A percentile compares a stretch with the other conserved stretches of the same genome.
These are phyloP conservation scores for Scomberomorus guttatus DNA, from an alignment of 2,797 vertebrate genomes.

Conservation along the genomic window DNA sequence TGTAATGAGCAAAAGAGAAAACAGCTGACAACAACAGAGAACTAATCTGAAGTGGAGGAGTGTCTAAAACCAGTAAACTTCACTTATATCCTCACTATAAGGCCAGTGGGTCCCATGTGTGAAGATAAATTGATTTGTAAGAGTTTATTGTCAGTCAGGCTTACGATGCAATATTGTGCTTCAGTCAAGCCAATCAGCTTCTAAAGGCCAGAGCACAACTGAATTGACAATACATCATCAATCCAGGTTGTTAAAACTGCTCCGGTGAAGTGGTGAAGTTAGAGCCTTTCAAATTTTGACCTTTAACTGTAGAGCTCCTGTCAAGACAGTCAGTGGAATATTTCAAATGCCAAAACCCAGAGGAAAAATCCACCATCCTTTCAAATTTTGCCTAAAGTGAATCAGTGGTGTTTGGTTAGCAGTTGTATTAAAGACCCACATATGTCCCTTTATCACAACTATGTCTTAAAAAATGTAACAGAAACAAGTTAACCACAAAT, in stretches of 20 bases:
- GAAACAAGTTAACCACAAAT: too few relatives aligned
- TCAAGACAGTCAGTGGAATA: slow-evolving; percentile 37
- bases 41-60: neutral
- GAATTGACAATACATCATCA: slow-evolving; percentile 41
- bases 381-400: neutral
- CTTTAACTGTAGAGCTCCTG: slow-evolving; percentile 47
- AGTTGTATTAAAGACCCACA: too few relatives aligned
- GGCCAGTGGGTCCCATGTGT: neutral
- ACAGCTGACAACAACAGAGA: neutral
- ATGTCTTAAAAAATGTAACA: too few relatives aligned
- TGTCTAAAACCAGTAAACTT: neutral
- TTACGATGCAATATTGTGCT: slow-evolving; percentile 11
- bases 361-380: slow-evolving; percentile 15
- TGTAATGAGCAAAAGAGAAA: neutral
- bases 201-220: slow-evolving; percentile 52
- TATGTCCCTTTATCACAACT: too few relatives aligned
- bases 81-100: neutral
- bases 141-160: neutral
- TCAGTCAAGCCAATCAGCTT: slow-evolving; percentile 40
- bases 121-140: slow-evolving; percentile 7
- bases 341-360: slow-evolving; percentile 45
- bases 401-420: neutral
- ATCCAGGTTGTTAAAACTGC: slow-evolving; percentile 41
- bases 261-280: slow-evolving; percentile 13
- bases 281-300: slow-evolving; percentile 52